Evolutionary conservation across 2,888 invertebrate species (phyloP), one percentile per base, ranked within the genome.

Genomic region (Acronicta psi): DNA sequence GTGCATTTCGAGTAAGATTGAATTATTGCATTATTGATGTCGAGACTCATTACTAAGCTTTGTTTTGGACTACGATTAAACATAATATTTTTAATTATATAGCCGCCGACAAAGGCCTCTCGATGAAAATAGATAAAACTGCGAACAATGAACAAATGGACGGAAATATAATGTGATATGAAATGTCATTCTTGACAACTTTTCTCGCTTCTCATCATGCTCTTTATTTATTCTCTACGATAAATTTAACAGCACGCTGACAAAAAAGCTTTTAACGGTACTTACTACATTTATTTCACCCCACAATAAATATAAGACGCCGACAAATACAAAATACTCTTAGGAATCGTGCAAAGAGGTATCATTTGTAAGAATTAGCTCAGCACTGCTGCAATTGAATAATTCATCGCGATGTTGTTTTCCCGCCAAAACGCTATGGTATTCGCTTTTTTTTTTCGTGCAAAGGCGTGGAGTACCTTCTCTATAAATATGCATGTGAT

Each of bases 361-460:
- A 79, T 49, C 77, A 90, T 93, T 90, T 91, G 87, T 92, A 88
- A 88, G 79, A 58, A 82, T 84, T 82, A 83, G 57, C 60, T 45
- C 16, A 11, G 38, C 16, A 34, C 20, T 43, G 40, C 2, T 37
- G 29, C 42, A 54, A 61, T 73, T 91, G 89, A 87, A 92, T 92
- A 73, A 92, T 92, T 91, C 90, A 92, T 83, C 67, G 49, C 49
- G 74, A 50, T 74, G 77, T 75, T 76, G 70, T 75, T 78, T 75
- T 76, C 74, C 74, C 74, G 75, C 75, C 75, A 43, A 68, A 68
- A 58, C 55, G 68, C 65, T 66, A 70, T 66, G 59, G 68, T 53
- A 16, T 41, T 17, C 59, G 60, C 56, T 68, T 70, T 82, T 76
- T n/a, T 75, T 81, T 69, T 50, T 73, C 72, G 73, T 73, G 77